A percentile compares a stretch with the other conserved stretches of the same genome.
phyloP scores from a whole-genome alignment of 1,140 invertebrate species.

The Caerostris extrusa region DNA sequence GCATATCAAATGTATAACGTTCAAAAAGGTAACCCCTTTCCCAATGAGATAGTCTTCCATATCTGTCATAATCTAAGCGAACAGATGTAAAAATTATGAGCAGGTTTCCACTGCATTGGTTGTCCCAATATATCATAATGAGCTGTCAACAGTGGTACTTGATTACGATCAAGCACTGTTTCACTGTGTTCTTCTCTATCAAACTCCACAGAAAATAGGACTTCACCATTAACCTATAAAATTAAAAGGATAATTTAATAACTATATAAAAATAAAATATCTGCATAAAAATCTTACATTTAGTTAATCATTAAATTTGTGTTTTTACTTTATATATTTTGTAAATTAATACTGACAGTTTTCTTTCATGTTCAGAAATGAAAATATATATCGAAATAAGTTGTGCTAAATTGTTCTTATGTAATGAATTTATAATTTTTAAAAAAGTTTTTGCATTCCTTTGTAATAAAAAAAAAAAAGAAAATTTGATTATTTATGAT shows the following conservation, averaged over 20 bases:
- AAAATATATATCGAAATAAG: no score
- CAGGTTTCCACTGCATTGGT: constrained; percentile 84
- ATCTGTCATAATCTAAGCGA: constrained; percentile 83
- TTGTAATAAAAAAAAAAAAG: no score
- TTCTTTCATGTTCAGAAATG: no score
- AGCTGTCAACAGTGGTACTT: constrained; percentile 90
- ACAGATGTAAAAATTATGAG: constrained; percentile 81
- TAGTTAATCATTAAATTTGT: no score
- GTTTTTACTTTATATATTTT: no score
- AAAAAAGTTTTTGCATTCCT: no score
- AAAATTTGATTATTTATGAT: no score
- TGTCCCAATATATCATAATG: constrained; percentile 92
- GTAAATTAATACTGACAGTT: no score
- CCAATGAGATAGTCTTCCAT: constrained; percentile 95
- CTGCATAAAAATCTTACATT: no score
- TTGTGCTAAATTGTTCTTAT: no score
- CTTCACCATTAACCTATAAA: constrained; percentile 85
- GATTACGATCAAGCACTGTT: constrained; percentile 92
- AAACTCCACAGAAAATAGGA: constrained; percentile 92
- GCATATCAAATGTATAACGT: constrained; percentile 92
- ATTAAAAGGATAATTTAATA: background rate
- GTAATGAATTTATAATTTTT: no score
- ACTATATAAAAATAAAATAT: no score
- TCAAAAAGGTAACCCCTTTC: constrained; percentile 93
- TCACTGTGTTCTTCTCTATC: constrained; percentile 93